Evolutionary conservation across 2,797 vertebrate genomes (phyloP).

Genomic region (Anguilla marmorata): DNA sequence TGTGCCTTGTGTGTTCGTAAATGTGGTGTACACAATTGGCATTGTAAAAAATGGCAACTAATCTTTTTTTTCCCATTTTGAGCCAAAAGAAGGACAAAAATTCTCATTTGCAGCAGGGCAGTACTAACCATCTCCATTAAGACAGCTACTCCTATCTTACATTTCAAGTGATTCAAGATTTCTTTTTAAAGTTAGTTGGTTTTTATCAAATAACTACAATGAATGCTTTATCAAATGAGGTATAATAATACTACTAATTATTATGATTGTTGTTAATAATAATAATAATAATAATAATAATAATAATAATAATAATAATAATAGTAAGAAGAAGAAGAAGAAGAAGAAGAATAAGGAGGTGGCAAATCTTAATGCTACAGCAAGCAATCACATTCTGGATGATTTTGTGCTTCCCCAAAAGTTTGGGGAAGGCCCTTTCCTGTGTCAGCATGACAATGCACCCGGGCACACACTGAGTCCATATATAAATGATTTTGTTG

Average conservation of each 20-base stretch:
- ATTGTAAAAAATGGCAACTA: slow-evolving; percentile 25
- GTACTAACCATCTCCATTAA: not conserved
- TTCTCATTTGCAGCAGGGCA: not conserved
- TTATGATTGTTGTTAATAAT: too few species aligned
- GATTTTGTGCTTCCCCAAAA: too few species aligned
- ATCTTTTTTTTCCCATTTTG: slow-evolving; percentile 1
- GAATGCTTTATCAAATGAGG: not conserved
- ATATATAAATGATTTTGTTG: too few species aligned
- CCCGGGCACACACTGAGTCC: too few species aligned
- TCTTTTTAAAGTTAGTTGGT: not conserved
- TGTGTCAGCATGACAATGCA: too few species aligned
- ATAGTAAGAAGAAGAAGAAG: too few species aligned
- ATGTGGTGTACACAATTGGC: not conserved
- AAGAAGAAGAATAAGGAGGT: too few species aligned
- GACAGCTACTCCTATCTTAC: not conserved
- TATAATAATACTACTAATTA: not conserved
- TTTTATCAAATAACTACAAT: slow-evolving; percentile 5
- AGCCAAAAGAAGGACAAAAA: not conserved
- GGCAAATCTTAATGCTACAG: too few species aligned
- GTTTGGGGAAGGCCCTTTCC: too few species aligned
- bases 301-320: too few species aligned
- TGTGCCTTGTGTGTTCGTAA: slow-evolving; percentile 13
- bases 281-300: too few species aligned
- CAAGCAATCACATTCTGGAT: too few species aligned
- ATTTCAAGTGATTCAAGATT: slow-evolving; percentile 20